Percentiles rank a stretch among this genome's conserved stretches.
Conservation (phyloP, 2,888 invertebrate species). For the Heliconius aoede region DNA sequence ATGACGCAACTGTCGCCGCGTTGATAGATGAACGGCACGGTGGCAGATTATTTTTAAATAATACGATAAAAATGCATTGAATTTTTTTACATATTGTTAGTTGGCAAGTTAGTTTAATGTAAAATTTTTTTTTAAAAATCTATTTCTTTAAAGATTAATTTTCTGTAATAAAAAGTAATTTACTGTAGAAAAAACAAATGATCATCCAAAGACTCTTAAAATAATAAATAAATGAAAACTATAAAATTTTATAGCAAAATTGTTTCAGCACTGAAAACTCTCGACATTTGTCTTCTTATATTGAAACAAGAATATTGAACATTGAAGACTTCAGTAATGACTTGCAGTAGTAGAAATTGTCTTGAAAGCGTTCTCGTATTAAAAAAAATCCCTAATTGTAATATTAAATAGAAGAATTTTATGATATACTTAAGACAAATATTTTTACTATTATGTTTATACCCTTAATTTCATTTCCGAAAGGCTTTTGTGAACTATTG, state of each 20-base stretch:
- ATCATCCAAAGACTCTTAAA: not conserved
- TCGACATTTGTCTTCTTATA: constrained; percentile 28
- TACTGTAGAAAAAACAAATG: not conserved
- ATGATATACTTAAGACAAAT: not conserved
- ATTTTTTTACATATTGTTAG: not conserved
- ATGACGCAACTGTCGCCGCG: constrained; percentile 10
- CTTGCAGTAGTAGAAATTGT: constrained; percentile 34
- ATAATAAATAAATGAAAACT: not conserved
- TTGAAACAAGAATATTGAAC: constrained; percentile 39
- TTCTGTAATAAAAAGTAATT: not conserved
- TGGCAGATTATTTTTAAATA: constrained; percentile 8
- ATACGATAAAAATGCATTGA: not conserved
- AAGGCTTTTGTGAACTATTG: not conserved
- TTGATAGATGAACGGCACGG: constrained; percentile 13
- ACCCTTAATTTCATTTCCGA: not conserved
- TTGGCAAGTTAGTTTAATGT: not conserved
- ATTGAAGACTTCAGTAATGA: constrained; percentile 38
- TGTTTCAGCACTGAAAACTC: constrained; percentile 18
- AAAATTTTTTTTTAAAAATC: too few species aligned
- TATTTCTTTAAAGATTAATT: too few species aligned
- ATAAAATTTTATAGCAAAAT: constrained; percentile 18
- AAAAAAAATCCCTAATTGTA: constrained; percentile 2
- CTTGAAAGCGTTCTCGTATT: constrained; percentile 19
- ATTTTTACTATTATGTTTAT: not conserved
- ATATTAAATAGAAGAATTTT: not conserved